Evolutionary conservation across 2,113 vertebrate species (phyloP).

Genomic region (Phyllostomus hastatus): DNA sequence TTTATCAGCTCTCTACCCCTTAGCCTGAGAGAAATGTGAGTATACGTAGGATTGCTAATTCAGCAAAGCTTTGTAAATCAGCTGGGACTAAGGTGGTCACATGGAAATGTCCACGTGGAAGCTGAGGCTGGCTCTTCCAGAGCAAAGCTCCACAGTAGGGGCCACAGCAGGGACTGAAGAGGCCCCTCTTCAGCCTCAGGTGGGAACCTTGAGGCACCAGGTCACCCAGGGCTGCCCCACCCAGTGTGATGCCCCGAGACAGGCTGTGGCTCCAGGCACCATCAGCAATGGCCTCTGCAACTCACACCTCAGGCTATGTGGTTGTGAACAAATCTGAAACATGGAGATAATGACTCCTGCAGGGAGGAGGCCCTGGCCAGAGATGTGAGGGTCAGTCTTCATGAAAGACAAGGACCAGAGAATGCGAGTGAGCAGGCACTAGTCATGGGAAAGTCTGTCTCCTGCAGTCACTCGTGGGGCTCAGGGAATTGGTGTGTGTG

Average conservation of each 20-base stretch:
- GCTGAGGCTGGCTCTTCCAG: neutral
- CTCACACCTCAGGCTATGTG: neutral
- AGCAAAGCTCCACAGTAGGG: neutral
- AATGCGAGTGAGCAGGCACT: neutral
- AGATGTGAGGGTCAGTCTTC: neutral
- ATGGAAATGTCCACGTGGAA: neutral
- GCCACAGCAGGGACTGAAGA: no score
- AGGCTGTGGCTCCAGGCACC: neutral
- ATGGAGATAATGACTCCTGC: neutral
- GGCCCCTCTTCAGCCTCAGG: neutral
- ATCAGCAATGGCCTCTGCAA: accelerated
- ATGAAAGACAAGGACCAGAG: neutral
- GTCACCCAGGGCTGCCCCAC: neutral
- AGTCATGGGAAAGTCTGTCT: conserved; percentile 30
- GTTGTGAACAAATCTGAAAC: neutral
- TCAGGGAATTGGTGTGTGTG: conserved; percentile 25
- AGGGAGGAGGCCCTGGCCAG: neutral
- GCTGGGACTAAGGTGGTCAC: neutral
- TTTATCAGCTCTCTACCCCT: neutral
- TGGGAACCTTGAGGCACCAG: neutral
- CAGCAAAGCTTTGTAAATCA: neutral
- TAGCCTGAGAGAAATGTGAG: neutral
- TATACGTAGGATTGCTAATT: neutral
- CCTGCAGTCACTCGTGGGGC: neutral
- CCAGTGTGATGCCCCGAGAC: neutral